phyloP scores from a whole-genome alignment of 2,888 invertebrate species.

The Tipula lateralis region DNA sequence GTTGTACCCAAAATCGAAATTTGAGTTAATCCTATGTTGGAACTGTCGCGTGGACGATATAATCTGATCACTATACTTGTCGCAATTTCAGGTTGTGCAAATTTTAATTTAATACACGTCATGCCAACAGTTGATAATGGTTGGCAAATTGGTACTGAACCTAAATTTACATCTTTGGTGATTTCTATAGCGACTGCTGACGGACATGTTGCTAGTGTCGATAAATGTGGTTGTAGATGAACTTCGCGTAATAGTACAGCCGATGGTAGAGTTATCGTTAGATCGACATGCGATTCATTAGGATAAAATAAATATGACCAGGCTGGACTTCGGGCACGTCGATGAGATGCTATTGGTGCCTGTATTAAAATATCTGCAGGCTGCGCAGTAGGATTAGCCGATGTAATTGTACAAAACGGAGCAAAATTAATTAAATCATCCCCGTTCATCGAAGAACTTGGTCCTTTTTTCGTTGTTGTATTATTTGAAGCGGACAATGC shows the following conservation, averaged over 20 bases:
- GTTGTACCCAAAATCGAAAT: slow-evolving; percentile 79
- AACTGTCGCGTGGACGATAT: slow-evolving; percentile 78
- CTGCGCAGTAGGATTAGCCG: slow-evolving; percentile 79
- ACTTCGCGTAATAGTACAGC: slow-evolving; percentile 84
- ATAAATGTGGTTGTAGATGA: slow-evolving; percentile 78
- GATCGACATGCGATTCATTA: slow-evolving; percentile 81
- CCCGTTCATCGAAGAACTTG: neutral
- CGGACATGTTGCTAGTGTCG: slow-evolving; percentile 81
- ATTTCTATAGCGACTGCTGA: slow-evolving; percentile 83
- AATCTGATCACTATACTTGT: slow-evolving; percentile 67
- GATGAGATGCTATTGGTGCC: slow-evolving; percentile 70
- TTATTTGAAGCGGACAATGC: slow-evolving; percentile 41
- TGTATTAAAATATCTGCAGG: slow-evolving; percentile 85
- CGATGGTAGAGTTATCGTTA: slow-evolving; percentile 80
- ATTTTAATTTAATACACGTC: slow-evolving; percentile 77
- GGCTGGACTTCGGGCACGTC: slow-evolving; percentile 83
- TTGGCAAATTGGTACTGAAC: slow-evolving; percentile 75
- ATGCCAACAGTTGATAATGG: slow-evolving; percentile 83
- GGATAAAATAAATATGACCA: slow-evolving; percentile 96
- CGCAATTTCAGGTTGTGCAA: slow-evolving; percentile 79
- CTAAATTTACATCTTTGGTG: slow-evolving; percentile 71
- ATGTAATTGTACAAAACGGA: slow-evolving; percentile 75
- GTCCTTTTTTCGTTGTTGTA: slow-evolving; percentile 45
- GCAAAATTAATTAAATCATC: slow-evolving; percentile 85
- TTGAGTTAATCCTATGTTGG: slow-evolving; percentile 83